Evolutionary conservation across 2,113 vertebrate species (phyloP), one percentile per base, ranked within the genome.

Genomic region (Gavialis gangeticus): DNA sequence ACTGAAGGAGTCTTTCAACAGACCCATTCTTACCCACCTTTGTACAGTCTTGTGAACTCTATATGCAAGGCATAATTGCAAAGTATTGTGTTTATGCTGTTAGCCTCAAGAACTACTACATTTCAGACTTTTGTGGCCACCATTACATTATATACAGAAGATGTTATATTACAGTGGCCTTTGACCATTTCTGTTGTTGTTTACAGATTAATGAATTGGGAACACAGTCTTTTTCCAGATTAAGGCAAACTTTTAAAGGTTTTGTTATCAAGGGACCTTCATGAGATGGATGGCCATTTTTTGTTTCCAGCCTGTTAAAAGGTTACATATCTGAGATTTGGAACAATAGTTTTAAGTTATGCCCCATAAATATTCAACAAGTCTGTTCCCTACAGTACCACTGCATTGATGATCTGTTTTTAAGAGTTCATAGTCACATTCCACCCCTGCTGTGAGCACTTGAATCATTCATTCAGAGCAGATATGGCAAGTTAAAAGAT

Each of bases 71-170:
- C 25, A 81, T 91, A 96, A 96, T 90, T 94, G 90, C 86, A 85
- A 90, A 89, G 30, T 57, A 57, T 92, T 73, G 8, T 81, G 37
- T 90, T 93, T 91, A 85, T 87, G 55, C 79, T 24, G 10, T 79
- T 93, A 93, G 92, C 80, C 78, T 87, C 87, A 97, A 96, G 94
- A 92, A 59, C 96, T 64, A 93, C 93, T 96, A 93, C 55, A 90
- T 77, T 75, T 82, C 78, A 91, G 83, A 94, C 92, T 94, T 94
- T 87, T 92, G 89, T 96, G 91, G 91, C 75, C 82, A 13, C 93
- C 88, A 93, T 91, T 84, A 93, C 71, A 87, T 62, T 94, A 57
- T 78, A 66, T 27, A 84, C 30, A 94, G 78, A 84, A 88, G 90
- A 22, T 89, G 63, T 12, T 80, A 46, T 46, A 46, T 46, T 46